phyloP scores from a whole-genome alignment of 2,888 invertebrate species.

The Drosophila testacea region DNA sequence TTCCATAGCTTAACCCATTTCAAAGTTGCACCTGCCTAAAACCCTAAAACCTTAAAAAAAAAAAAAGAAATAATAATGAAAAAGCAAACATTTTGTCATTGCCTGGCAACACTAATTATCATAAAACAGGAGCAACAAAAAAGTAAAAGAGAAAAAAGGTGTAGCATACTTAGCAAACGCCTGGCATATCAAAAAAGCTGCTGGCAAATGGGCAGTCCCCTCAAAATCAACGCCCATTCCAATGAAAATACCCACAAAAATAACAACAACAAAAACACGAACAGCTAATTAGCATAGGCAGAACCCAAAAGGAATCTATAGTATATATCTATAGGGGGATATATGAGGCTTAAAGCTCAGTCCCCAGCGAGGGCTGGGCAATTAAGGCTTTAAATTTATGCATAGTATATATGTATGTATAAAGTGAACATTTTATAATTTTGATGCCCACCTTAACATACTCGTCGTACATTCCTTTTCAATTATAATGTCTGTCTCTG shows the following conservation, averaged over 20 bases:
- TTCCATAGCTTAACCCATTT: conserved; percentile 33
- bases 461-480: conserved; percentile 65
- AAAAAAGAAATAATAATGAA: conserved; percentile 1
- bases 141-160: conserved; percentile 6
- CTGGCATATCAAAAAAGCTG: conserved; percentile 35
- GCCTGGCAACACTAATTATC: conserved; percentile 47
- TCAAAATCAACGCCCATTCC: conserved; percentile 39
- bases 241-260: background rate
- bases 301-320: conserved; percentile 36
- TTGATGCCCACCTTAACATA: conserved; percentile 38
- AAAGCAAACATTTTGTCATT: conserved; percentile 32
- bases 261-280: conserved; percentile 4
- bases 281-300: conserved; percentile 70
- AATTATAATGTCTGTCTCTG: conserved; percentile 71
- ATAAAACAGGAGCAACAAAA: conserved; percentile 23
- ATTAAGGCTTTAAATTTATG: conserved; percentile 71
- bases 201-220: conserved; percentile 28
- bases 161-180: conserved; percentile 18
- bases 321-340: conserved; percentile 3
- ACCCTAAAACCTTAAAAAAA: background rate
- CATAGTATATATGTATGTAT: conserved; percentile 26
- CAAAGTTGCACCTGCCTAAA: conserved; percentile 44
- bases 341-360: conserved; percentile 30
- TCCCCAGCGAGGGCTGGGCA: conserved; percentile 25
- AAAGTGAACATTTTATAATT: conserved; percentile 60